Evolutionary conservation across 64 coral and sea anemone species (phyloP), one percentile per base, ranked within the genome.

Genomic region (Catalaphyllia jardinei): DNA sequence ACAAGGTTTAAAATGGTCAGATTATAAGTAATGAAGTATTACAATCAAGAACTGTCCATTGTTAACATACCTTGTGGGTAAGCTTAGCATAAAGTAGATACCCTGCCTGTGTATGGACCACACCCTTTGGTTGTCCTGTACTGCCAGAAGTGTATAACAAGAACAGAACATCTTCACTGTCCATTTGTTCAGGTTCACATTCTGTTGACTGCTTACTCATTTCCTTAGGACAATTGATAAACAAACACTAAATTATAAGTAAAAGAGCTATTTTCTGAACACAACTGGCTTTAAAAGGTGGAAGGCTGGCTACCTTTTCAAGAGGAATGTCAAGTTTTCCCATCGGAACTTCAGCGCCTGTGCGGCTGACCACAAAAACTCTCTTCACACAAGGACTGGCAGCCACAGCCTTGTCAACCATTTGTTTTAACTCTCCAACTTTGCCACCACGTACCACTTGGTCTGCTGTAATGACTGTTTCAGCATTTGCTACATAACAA

Each of bases 381-480:
- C 91, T 86, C 74, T 95, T 95, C 0, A 99, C 97, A 76, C 82
- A 86, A n/a, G 97, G 88, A 78, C 94, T 95, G 73, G 83, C 91
- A 22, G 87, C 60, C 13, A 99, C 94, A 67, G 97, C 97, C 28
- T 93, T 81, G 52, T 99, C 97, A 24, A 99, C 97, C 8, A 87
- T 87, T 72, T 82, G 87, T 86, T 99, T 99, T 12, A 99, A 78
- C 8, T 99, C 94, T 86, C 80, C 88, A 8, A 55, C 79, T 30
- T 93, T 95, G 18, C 97, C 88, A 76, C 97, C 97, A 11, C 97
- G 91, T 59, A 99, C 71, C 20, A 80, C 90, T 76, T 99, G 97
- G 83, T 99, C 94, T 79, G 94, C 93, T 61, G 97, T 99, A n/a
- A 99, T 88, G 14, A 99, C 94, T 74, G 91, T 99, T 77, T 95